A percentile compares a stretch with the other conserved stretches of the same genome.
Conservation (phyloP, 2,113 vertebrate genomes). For the Hoplias malabaricus region DNA sequence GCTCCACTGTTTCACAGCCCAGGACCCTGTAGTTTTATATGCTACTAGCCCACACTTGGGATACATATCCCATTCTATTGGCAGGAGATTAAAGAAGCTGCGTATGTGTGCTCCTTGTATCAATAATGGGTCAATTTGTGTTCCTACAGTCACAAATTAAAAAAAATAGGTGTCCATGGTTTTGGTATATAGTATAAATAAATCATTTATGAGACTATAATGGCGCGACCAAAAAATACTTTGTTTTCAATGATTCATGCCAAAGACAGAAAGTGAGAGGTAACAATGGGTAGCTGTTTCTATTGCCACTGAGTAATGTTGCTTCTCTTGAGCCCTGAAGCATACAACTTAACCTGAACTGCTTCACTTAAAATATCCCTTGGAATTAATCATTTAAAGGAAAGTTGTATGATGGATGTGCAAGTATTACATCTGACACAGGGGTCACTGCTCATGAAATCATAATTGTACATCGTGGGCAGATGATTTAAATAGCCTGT, state of each 20-base stretch:
- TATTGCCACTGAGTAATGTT: slow-evolving; percentile 31
- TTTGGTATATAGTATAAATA: too few species aligned
- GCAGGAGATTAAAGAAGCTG: too few species aligned
- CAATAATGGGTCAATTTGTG: too few species aligned
- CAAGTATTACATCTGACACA: slow-evolving; percentile 19
- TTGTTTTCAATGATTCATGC: not conserved
- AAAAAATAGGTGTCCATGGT: too few species aligned
- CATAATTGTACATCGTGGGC: slow-evolving; percentile 47
- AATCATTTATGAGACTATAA: not conserved
- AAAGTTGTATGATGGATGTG: slow-evolving; percentile 38
- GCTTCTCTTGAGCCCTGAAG: slow-evolving; percentile 12
- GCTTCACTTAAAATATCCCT: slow-evolving; percentile 41
- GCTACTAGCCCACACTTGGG: too few species aligned
- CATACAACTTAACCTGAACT: slow-evolving; percentile 39
- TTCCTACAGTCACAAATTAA: too few species aligned
- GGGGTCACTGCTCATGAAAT: slow-evolving; percentile 46
- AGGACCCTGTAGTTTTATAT: too few species aligned
- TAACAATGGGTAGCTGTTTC: not conserved
- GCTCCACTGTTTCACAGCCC: too few species aligned
- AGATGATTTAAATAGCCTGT: slow-evolving; percentile 51
- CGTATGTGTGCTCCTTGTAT: too few species aligned
- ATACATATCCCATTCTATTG: too few species aligned
- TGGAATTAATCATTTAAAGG: slow-evolving; percentile 45
- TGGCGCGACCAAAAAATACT: not conserved
- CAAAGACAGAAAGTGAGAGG: not conserved